Evolutionary conservation across 2,113 vertebrate species (phyloP), one percentile per base, ranked within the genome.

Genomic region (Pterophyllum scalare): DNA sequence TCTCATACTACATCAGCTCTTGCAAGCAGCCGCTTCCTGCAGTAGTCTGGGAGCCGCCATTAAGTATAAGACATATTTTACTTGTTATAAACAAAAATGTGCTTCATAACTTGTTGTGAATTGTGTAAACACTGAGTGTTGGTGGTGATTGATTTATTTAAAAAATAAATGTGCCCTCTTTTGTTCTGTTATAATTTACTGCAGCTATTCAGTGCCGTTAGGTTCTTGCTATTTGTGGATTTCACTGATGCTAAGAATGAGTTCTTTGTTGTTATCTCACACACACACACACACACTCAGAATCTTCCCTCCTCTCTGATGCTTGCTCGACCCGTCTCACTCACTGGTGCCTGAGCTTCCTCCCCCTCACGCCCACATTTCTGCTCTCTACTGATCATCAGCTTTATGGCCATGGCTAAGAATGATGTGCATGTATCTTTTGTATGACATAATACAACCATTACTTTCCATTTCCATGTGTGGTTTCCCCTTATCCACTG

Each of bases 321-420:
- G 8, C 35, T 38, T 8, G 9, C n/a, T 89, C 74, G 52, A 74
- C 64, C 33, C 0, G 13, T 79, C 62, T 46, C 77, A 33, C 10
- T 77, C 59, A 33, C 81, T 14, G 78, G 40, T 79, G 59, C 61
- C 20, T 75, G 14, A 46, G 59, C 83, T 88, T 82, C 85, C 82
- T 88, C 89, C 85, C 79, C 81, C 91, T 88, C 89, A 90, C 80
- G n/a, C 88, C 91, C 83, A 93, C 90, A 59, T 87, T 64, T 75
- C 80, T 49, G 74, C 84, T 86, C 79, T 82, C 58, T 52, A 59
- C 85, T 81, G 83, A 88, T 89, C 74, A 38, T 75, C 81, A 56
- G 75, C 74, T 22, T 81, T 49, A 58, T 88, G 67, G 58, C 22
- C 54, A 62, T 22, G 60, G 52, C 62, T 75, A 15, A 33, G 24